These are phyloP conservation scores for Pocillopora meandrina DNA, from an alignment of 92 coral and sea anemone species.

Conservation along the genomic window DNA sequence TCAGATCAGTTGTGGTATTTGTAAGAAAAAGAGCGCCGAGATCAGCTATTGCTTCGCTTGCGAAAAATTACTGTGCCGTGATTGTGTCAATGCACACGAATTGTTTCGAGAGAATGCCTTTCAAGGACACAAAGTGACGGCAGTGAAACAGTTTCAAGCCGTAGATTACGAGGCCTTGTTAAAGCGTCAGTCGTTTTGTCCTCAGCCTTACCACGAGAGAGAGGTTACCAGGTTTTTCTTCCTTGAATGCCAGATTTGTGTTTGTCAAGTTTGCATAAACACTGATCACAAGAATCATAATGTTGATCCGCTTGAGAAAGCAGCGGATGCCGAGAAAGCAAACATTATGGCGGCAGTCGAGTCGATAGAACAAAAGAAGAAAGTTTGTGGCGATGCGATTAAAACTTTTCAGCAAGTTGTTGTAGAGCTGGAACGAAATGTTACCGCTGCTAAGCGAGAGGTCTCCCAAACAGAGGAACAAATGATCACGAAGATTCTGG, in stretches of 20 bases:
- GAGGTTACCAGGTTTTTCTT: not conserved
- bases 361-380: not conserved
- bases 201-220: not conserved
- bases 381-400: not conserved
- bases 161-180: not conserved
- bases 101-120: not conserved
- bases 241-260: not conserved
- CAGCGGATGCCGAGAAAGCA: too few species aligned
- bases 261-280: not conserved
- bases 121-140: not conserved
- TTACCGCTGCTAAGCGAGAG: not conserved
- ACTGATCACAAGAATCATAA: too few species aligned
- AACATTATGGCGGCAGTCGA: not conserved
- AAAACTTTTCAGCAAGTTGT: not conserved
- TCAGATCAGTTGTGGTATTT: not conserved
- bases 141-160: slow-evolving; percentile 8
- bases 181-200: too few species aligned
- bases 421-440: not conserved
- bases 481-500: not conserved
- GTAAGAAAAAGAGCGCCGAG: not conserved
- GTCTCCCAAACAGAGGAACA: not conserved
- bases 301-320: too few species aligned
- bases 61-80: too few species aligned
- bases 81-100: too few species aligned
- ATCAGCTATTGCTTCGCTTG: too few species aligned